Conservation (phyloP, 2,113 vertebrate genomes). For the Fukomys damarensis region DNA sequence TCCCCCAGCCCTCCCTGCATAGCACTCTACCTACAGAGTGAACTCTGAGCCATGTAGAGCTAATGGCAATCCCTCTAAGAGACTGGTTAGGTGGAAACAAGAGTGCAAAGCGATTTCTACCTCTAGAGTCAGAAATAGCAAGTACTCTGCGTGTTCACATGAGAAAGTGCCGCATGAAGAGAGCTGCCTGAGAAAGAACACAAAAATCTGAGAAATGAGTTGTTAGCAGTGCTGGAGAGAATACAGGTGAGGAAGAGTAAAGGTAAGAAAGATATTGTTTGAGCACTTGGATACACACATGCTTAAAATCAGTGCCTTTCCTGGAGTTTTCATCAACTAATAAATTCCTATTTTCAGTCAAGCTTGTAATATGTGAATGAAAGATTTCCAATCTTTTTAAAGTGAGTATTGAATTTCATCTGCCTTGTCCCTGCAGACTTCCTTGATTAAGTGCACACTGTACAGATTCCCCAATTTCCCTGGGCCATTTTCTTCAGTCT, state of each 20-base stretch:
- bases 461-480: background rate
- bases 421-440: background rate
- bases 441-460: background rate
- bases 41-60: background rate
- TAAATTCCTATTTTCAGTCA: background rate
- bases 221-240: background rate
- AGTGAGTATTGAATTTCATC: background rate
- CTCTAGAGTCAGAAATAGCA: background rate
- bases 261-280: background rate
- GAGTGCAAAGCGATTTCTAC: background rate
- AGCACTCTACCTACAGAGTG: background rate
- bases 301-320: conserved; percentile 6
- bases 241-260: background rate
- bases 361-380: background rate
- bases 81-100: background rate
- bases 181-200: background rate
- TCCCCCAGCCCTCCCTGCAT: background rate
- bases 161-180: background rate
- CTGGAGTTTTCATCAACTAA: background rate
- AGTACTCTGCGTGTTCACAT: background rate
- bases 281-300: background rate
- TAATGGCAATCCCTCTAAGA: background rate
- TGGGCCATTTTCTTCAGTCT: background rate
- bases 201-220: background rate
- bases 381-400: background rate